These are phyloP conservation scores for Argynnis bischoffii DNA, from an alignment of 2,888 invertebrate species.

Conservation along the genomic window DNA sequence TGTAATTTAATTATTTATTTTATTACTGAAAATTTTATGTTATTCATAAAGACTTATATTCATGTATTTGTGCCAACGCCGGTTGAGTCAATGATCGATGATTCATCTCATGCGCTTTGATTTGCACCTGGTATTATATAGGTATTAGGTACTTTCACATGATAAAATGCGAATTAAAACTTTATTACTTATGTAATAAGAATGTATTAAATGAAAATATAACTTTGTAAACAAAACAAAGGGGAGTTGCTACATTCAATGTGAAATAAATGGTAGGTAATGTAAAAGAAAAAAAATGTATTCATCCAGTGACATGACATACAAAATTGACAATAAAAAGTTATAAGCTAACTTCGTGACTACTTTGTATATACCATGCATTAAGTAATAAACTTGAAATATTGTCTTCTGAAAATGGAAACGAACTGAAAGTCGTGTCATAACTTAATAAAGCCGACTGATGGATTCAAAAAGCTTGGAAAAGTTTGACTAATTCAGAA, in stretches of 20 bases:
- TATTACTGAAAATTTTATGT: background rate
- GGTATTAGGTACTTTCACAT: conserved; percentile 23
- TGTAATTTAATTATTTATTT: no score
- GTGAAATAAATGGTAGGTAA: conserved; percentile 8
- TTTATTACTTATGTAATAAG: conserved; percentile 8
- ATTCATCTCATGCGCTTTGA: conserved; percentile 48
- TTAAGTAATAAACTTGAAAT: conserved; percentile 10
- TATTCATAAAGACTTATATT: conserved; percentile 17
- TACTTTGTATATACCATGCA: conserved; percentile 11
- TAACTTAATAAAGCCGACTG: conserved; percentile 8
- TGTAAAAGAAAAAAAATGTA: background rate
- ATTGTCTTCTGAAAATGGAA: conserved; percentile 9
- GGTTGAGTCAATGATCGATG: conserved; percentile 59
- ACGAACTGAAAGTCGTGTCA: conserved; percentile 9
- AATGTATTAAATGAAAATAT: conserved; percentile 3
- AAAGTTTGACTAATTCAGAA: background rate
- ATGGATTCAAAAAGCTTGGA: conserved; percentile 9
- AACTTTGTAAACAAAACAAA: background rate
- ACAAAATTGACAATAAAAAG: conserved; percentile 6
- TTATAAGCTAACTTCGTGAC: conserved; percentile 2
- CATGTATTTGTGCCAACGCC: conserved; percentile 29
- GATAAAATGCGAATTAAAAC: conserved; percentile 13
- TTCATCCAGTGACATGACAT: conserved; percentile 3
- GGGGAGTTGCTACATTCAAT: background rate
- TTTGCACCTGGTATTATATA: conserved; percentile 42